These are phyloP conservation scores for Porites divaricata DNA, from an alignment of 92 coral and sea anemone species.

Conservation along the genomic window DNA sequence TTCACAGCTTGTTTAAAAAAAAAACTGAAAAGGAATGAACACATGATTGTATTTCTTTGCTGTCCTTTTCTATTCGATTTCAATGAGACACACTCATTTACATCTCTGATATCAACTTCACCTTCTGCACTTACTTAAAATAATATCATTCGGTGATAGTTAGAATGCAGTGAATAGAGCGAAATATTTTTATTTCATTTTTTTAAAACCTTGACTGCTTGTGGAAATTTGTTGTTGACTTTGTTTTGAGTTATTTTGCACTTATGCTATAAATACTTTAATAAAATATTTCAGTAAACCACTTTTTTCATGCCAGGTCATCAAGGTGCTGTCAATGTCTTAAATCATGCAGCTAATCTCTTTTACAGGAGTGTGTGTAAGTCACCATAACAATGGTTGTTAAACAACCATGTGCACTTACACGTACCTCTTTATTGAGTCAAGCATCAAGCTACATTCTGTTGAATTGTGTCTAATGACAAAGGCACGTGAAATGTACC, in stretches of 20 bases:
- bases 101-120: no score
- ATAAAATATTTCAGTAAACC: no score
- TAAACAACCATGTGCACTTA: not conserved
- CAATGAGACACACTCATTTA: slow-evolving; percentile 2
- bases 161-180: no score
- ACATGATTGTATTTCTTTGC: not conserved
- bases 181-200: no score
- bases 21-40: not conserved
- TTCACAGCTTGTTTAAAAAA: not conserved
- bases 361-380: no score
- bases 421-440: not conserved
- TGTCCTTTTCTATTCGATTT: not conserved
- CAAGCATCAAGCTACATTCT: not conserved
- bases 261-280: no score
- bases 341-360: no score
- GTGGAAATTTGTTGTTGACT: not conserved
- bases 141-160: no score
- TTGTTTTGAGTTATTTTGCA: not conserved
- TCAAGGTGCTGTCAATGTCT: no score
- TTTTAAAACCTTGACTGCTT: not conserved
- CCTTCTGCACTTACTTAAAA: no score
- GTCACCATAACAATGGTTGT: not conserved
- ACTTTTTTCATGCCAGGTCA: no score
- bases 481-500: not conserved
- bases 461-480: slow-evolving; percentile 17